phyloP scores from a whole-genome alignment of 2,888 invertebrate species.

The Panorpa germanica region DNA sequence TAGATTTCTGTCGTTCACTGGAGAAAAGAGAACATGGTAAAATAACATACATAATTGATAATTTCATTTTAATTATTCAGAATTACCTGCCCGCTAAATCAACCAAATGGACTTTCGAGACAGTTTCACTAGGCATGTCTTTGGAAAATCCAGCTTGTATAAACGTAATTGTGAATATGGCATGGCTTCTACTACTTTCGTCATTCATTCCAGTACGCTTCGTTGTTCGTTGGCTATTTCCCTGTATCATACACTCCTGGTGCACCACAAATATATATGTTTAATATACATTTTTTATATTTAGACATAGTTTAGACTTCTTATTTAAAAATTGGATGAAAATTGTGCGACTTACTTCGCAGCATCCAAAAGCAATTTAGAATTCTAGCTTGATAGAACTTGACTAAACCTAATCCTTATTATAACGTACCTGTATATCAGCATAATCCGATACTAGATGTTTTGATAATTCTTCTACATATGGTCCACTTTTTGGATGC shows the following conservation, averaged over 20 bases:
- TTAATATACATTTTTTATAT: constrained; percentile 3
- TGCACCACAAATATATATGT: not conserved
- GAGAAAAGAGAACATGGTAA: constrained; percentile 9
- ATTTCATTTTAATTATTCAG: not conserved
- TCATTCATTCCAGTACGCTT: constrained; percentile 87
- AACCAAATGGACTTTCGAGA: constrained; percentile 76
- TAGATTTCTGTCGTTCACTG: constrained; percentile 74
- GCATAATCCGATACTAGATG: constrained; percentile 73
- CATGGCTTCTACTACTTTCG: constrained; percentile 79
- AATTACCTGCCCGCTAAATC: constrained; percentile 70
- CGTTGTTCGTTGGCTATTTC: constrained; percentile 67
- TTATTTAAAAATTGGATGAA: too few relatives aligned
- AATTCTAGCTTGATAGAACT: too few relatives aligned
- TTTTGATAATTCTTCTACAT: constrained; percentile 72
- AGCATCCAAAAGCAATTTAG: too few relatives aligned
- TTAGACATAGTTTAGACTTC: too few relatives aligned
- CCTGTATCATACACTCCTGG: constrained; percentile 55
- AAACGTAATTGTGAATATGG: constrained; percentile 80
- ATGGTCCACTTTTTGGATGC: constrained; percentile 62
- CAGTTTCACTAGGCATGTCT: constrained; percentile 76
- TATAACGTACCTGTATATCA: constrained; percentile 52
- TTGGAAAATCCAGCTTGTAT: constrained; percentile 74
- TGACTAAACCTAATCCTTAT: not conserved
- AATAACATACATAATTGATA: constrained; percentile 4
- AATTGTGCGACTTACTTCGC: too few relatives aligned